Base-by-base conservation (phyloP, 2,888 invertebrate species). In the Sinopyrophorus schimmeli region DNA sequence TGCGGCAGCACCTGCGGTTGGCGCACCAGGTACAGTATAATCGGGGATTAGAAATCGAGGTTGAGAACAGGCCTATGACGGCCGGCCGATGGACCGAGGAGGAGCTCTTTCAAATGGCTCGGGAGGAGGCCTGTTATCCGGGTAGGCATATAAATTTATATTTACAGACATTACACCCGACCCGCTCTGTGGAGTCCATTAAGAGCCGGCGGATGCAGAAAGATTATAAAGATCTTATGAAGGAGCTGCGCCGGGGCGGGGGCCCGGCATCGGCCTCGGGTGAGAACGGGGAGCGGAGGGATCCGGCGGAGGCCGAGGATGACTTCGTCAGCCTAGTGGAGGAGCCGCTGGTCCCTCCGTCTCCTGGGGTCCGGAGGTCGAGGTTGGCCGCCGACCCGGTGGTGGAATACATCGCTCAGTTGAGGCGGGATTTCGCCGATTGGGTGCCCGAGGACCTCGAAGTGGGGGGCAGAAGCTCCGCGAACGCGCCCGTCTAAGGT, bases 11-110 rank as follows among this genome's bases (percentile, higher is more conserved):
- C 14, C 5, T 34, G 6, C 6, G 34, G 6, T 9, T 7, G n/a
- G 43, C 53, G 2, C 53, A 49, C 14, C 53, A 47, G 2, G 34
- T 14, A 3, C 28, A 39, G 9, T 53, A 48, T 18, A 53, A 48
- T 31, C 2, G 7, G 15, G 30, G 15, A 3, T 11, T 39, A 1
- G 39, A 39, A 18, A 5, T 7, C 2, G 9, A 28, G 28, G 17
- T 24, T 5, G n/a, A 12, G 23, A 31, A 24, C 7, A 14, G 16
- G 4, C 5, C 17, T 1, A 16, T 20, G 21, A 5, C 18, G 20
- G 32, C 7, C 12, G 5, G 20, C 10, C 1, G 21, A 12, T 1
- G 32, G 12, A 20, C 9, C 6, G 5, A 42, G 11, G 17, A 11
- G 21, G 30, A 30, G 30, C 30, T n/a, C n/a, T n/a, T n/a, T n/a